Evolutionary conservation across 1,140 invertebrate species (phyloP), one percentile per base, ranked within the genome.

Genomic region (Bombus picipes): DNA sequence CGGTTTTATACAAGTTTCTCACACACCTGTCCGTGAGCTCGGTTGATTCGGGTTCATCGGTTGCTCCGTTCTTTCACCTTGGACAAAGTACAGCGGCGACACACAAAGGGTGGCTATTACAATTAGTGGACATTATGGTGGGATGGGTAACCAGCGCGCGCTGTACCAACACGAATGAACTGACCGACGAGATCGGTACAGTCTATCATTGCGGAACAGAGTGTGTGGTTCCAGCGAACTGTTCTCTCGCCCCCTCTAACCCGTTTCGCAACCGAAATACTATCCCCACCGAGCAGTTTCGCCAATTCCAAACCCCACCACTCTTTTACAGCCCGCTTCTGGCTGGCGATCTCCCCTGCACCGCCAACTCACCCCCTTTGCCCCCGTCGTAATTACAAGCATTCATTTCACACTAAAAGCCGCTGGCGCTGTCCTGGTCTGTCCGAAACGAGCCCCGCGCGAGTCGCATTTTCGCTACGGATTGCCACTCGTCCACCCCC

Each of bases 381-480:
- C 72, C 82, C 70, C 77, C 72, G 70, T 89, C 90, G 91, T 92
- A 91, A 91, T 91, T 91, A 91, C 90, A 91, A 91, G 89, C 89
- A 90, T 90, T 90, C 89, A 90, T 90, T 90, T 90, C 89, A 90
- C 89, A 90, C 89, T 90, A 90, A 90, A 90, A 90, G 89, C 89
- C 83, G 86, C 80, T 70, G 84, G 79, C 76, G 66, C 70, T 79
- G 83, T 77, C 77, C 87, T 62, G 75, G 73, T 83, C 83, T 34
- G 53, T 90, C 79, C 89, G 87, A 90, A 90, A 90, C 89, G 89
- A 90, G 89, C 85, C 89, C 89, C 89, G 89, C 83, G 89, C 89
- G 89, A 88, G 76, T 88, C 89, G 89, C 89, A 90, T 90, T 90
- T 90, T 90, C 89, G 59, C 88, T 90, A 83, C 80, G 87, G 88